These are phyloP conservation scores for Drosophila kuntzei DNA, from an alignment of 2,888 invertebrate species.

Conservation along the genomic window DNA sequence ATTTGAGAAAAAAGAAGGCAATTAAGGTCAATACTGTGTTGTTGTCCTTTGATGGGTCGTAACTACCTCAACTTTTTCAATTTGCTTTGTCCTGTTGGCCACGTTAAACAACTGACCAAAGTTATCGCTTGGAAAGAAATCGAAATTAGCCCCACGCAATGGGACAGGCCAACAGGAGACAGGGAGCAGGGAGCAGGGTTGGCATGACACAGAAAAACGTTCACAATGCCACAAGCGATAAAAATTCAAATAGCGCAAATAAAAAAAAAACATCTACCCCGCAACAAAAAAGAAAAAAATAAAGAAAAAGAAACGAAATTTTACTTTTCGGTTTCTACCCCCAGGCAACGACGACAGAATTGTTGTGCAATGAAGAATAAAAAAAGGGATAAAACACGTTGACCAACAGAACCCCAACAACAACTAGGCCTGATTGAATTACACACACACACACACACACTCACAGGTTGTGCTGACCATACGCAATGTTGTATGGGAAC, in stretches of 20 bases:
- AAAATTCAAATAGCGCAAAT: slow-evolving; percentile 72
- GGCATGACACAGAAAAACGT: slow-evolving; percentile 23
- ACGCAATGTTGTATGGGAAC: slow-evolving; percentile 28
- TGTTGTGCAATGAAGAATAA: slow-evolving; percentile 39
- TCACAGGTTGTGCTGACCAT: slow-evolving; percentile 13
- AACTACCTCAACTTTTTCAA: slow-evolving; percentile 77
- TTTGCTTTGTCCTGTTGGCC: slow-evolving; percentile 51
- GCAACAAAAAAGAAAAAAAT: neutral
- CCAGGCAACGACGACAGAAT: slow-evolving; percentile 5
- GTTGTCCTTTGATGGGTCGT: slow-evolving; percentile 45
- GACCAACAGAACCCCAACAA: slow-evolving; percentile 17
- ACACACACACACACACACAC: slow-evolving; percentile 7
- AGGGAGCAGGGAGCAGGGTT: neutral
- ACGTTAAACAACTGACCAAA: slow-evolving; percentile 50
- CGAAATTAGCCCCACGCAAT: slow-evolving; percentile 43
- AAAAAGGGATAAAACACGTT: slow-evolving; percentile 44
- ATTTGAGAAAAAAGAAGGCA: slow-evolving; percentile 46
- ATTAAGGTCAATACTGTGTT: slow-evolving; percentile 68
- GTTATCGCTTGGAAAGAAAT: slow-evolving; percentile 67
- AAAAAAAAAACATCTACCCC: slow-evolving; percentile 17
- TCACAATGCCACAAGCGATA: slow-evolving; percentile 54
- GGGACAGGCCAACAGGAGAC: neutral
- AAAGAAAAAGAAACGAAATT: slow-evolving; percentile 31
- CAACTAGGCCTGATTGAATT: slow-evolving; percentile 56
- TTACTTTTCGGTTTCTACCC: slow-evolving; percentile 16